Evolutionary conservation across 2,797 vertebrate genomes (phyloP), one percentile per base, ranked within the genome.

Genomic region (Hemibagrus guttatus): DNA sequence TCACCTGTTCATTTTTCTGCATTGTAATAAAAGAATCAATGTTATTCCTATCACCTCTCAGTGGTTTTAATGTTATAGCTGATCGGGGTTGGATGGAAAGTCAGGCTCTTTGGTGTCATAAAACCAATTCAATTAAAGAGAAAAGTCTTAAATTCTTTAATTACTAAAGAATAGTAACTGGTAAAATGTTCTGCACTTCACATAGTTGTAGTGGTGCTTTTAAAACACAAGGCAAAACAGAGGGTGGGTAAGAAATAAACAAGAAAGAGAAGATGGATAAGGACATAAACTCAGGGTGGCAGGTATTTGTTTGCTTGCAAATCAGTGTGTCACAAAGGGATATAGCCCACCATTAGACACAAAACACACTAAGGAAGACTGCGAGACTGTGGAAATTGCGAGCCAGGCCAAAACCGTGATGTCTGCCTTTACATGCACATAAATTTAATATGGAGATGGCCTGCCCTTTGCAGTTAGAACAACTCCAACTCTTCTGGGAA

Each of bases 231-330:
- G 46, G 46, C 23, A 52, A 75, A n/a, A 74, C 26, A n/a, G 12
- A 23, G 19, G 23, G 4, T 2, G 7, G 16, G 26, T 6, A 31
- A 21, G 17, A 56, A 35, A 56, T 31, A 54, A 76, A 56, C n/a
- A 54, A 76, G 49, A 54, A 56, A 76, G 28, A 21, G 17, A 56
- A 78, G 74, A 56, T 78, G 52, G 74, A 78, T 78, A 31, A 78
- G 28, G 52, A 56, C 16, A 78, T 16, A 56, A 56, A 78, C 52
- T 31, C 8, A 5, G 14, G 8, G n/a, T 78, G 74, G n/a, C 74
- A 78, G 74, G 21, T 56, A 28, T 56, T 78, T 9, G 74, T 56
- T 78, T 78, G 74, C 52, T 56, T 56, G 52, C 52, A 56, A n/a
- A 78, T 69, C 16, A 39, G 8, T 56, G 74, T 28, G 31, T 54